These are phyloP conservation scores for Phylloscopus trochilus DNA, from an alignment of 2,113 vertebrate genomes.

Conservation along the genomic window DNA sequence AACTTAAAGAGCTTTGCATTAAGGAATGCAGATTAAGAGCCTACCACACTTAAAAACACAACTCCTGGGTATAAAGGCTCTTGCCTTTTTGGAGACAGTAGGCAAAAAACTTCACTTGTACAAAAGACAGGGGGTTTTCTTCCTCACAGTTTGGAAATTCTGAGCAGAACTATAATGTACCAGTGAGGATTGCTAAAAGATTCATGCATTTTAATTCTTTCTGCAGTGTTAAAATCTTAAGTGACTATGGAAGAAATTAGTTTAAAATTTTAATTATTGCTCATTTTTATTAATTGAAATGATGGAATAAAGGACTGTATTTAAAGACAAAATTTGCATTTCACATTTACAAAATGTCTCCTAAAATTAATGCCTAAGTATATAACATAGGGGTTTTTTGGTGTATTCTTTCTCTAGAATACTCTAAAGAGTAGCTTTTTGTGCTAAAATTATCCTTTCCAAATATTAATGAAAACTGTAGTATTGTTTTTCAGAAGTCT, in stretches of 20 bases:
- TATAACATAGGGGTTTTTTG: rapidly evolving
- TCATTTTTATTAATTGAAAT: background rate
- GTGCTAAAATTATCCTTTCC: background rate
- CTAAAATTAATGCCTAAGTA: background rate
- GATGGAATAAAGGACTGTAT: background rate
- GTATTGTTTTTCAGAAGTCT: background rate
- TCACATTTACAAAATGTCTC: background rate
- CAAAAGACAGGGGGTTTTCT: rapidly evolving
- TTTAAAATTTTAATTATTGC: background rate
- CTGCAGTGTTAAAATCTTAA: background rate
- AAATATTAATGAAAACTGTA: background rate
- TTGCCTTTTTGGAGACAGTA: background rate
- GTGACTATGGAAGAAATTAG: background rate
- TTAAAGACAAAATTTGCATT: background rate
- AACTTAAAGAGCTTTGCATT: background rate
- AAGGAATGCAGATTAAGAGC: background rate
- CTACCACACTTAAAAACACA: background rate
- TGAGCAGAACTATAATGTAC: background rate
- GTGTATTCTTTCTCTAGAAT: background rate
- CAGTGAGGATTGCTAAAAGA: background rate
- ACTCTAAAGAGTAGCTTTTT: background rate
- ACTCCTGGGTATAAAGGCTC: background rate
- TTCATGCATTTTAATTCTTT: background rate
- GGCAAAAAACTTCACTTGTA: background rate
- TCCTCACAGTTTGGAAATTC: background rate